Evolutionary conservation across 2,888 invertebrate genomes (phyloP).

Genomic region (Mimumesa dahlbomi): DNA sequence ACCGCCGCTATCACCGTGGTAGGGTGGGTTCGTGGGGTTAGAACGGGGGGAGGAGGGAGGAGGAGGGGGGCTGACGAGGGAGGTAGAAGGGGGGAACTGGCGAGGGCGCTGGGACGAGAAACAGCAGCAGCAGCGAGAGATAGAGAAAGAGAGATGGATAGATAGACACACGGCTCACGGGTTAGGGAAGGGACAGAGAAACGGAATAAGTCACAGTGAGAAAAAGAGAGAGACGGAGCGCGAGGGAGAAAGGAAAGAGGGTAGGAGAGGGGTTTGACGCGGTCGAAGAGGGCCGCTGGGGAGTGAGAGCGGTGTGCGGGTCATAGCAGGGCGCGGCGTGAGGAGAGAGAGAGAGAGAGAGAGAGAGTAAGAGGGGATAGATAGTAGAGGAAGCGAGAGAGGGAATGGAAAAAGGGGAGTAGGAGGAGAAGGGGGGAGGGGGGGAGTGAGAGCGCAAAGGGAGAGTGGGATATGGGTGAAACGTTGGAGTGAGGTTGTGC

Average conservation of each 20-base stretch:
- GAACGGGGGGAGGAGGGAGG: no score
- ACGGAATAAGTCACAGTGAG: constrained; percentile 6
- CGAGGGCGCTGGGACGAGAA: constrained; percentile 80
- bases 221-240: constrained; percentile 23
- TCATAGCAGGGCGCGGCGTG: constrained; percentile 68
- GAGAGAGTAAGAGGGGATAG: constrained; percentile 7
- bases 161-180: constrained; percentile 15
- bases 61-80: constrained; percentile 72
- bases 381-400: neutral
- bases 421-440: constrained; percentile 69
- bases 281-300: constrained; percentile 61
- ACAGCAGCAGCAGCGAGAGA: constrained; percentile 64
- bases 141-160: constrained; percentile 5
- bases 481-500: constrained; percentile 73
- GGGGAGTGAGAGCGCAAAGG: constrained; percentile 81
- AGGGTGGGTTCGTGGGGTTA: constrained; percentile 77
- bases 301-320: constrained; percentile 76
- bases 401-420: constrained; percentile 67
- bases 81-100: constrained; percentile 57
- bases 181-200: constrained; percentile 29
- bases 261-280: constrained; percentile 75
- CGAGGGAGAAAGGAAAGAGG: constrained; percentile 7
- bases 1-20: constrained; percentile 44
- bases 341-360: constrained; percentile 70
- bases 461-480: constrained; percentile 75